Evolutionary conservation across 2,113 vertebrate species (phyloP).

Genomic region (Ptychochromis oligacanthus): DNA sequence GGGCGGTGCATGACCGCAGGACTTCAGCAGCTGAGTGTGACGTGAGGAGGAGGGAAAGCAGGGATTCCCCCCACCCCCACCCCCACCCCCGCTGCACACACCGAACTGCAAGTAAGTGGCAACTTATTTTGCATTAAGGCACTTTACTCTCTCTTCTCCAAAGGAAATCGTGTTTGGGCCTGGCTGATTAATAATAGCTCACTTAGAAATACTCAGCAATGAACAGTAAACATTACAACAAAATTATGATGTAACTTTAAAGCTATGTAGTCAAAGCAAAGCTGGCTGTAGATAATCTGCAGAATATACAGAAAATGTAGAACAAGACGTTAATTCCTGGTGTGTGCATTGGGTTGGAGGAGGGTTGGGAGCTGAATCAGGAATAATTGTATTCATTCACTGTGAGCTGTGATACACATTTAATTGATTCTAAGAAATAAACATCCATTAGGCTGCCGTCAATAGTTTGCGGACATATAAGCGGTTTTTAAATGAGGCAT

Average conservation of each 20-base stretch:
- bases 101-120: constrained; percentile 36
- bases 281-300: background rate
- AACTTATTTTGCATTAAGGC: constrained; percentile 11
- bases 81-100: constrained; percentile 20
- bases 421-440: background rate
- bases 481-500: background rate
- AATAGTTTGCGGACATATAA: background rate
- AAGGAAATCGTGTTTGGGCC: background rate
- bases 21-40: constrained; percentile 2
- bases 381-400: background rate
- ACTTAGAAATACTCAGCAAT: background rate
- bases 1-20: background rate
- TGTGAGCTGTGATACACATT: fast-evolving
- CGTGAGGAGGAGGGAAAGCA: constrained; percentile 32
- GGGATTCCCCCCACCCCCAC: too few relatives aligned
- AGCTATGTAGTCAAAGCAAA: background rate
- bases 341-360: background rate
- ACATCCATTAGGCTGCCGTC: background rate
- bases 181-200: fast-evolving
- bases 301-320: background rate
- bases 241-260: background rate
- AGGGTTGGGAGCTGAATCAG: fast-evolving
- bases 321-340: background rate
- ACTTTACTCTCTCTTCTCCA: background rate
- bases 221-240: background rate